phyloP scores from a whole-genome alignment of 2,888 invertebrate species.

The Luperina nickerlii region DNA sequence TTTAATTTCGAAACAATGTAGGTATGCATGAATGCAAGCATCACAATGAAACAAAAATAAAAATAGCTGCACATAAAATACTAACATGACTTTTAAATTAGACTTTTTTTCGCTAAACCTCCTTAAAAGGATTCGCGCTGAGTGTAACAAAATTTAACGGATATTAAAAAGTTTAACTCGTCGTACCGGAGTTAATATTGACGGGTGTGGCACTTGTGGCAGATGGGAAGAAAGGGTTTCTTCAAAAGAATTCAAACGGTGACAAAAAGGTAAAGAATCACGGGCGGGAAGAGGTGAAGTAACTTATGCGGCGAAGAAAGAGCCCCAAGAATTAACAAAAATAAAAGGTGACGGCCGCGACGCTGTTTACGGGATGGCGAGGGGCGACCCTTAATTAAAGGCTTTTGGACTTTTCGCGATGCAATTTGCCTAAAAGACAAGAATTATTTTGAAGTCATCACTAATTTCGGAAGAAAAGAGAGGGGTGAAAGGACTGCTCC shows the following conservation, averaged over 20 bases:
- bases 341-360: constrained; percentile 89
- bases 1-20: constrained; percentile 43
- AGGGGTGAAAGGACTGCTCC: constrained; percentile 73
- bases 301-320: constrained; percentile 90
- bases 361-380: constrained; percentile 87
- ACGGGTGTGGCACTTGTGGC: constrained; percentile 90
- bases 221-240: constrained; percentile 89
- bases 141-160: constrained; percentile 90
- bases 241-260: constrained; percentile 90
- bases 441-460: constrained; percentile 91
- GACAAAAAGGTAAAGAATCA: constrained; percentile 90
- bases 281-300: constrained; percentile 85
- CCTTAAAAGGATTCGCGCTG: constrained; percentile 84
- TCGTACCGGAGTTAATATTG: constrained; percentile 89
- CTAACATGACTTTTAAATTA: constrained; percentile 57
- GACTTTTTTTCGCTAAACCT: constrained; percentile 71
- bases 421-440: constrained; percentile 91
- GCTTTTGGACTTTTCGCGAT: constrained; percentile 90
- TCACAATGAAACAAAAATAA: neutral
- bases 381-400: constrained; percentile 89
- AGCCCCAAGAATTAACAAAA: constrained; percentile 89
- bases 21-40: constrained; percentile 25
- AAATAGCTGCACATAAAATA: constrained; percentile 5
- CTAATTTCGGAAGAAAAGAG: constrained; percentile 87
- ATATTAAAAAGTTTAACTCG: constrained; percentile 90